Conservation (phyloP, 2,113 vertebrate genomes). For the Chlorocebus sabaeus region DNA sequence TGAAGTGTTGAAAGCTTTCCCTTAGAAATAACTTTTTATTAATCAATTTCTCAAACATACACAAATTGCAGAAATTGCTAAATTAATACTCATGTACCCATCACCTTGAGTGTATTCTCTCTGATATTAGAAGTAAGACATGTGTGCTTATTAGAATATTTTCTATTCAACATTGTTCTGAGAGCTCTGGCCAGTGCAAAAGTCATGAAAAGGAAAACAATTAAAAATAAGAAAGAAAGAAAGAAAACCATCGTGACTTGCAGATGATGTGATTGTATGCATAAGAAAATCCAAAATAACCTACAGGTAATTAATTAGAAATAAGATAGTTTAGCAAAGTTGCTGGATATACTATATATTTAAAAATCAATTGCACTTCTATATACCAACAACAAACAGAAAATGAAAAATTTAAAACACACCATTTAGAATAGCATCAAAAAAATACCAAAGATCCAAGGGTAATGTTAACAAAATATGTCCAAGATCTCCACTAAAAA, state of each 20-base stretch:
- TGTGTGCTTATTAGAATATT: not conserved
- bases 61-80: not conserved
- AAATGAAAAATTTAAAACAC: not conserved
- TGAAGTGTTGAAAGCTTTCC: not conserved
- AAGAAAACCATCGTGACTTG: not conserved
- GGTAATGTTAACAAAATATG: not conserved
- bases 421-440: not conserved
- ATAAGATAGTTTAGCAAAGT: not conserved
- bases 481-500: not conserved
- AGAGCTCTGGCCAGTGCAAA: not conserved
- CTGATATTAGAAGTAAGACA: not conserved
- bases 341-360: not conserved
- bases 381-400: not conserved
- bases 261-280: not conserved
- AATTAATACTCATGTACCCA: not conserved
- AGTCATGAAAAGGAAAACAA: not conserved
- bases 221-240: not conserved
- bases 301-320: not conserved
- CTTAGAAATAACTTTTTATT: not conserved
- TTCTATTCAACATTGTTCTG: not conserved
- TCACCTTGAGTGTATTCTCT: not conserved
- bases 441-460: not conserved
- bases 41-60: not conserved
- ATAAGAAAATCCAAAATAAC: conserved; percentile 2
- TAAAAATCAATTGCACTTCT: not conserved